phyloP scores from a whole-genome alignment of 2,888 invertebrate species.

The Parnassius apollo region DNA sequence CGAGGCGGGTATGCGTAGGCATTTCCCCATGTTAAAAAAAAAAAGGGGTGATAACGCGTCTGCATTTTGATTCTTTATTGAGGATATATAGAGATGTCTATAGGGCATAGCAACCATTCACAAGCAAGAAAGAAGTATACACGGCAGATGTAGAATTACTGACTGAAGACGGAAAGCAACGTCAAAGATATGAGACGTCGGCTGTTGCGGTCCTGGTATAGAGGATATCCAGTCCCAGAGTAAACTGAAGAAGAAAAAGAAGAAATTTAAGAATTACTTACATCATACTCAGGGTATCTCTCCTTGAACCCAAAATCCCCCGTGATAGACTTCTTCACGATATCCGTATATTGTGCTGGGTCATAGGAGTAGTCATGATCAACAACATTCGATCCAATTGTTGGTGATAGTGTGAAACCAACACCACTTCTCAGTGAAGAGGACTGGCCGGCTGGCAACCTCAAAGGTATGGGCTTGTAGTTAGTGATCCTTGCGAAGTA shows the following conservation, averaged over 20 bases:
- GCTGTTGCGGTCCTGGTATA: neutral
- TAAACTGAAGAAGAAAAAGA: too few relatives aligned
- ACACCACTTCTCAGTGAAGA: neutral
- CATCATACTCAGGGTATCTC: slow-evolving; percentile 55
- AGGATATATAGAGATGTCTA: too few relatives aligned
- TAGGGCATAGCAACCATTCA: too few relatives aligned
- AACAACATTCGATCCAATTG: neutral
- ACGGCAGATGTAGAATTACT: too few relatives aligned
- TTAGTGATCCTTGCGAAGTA: slow-evolving; percentile 42
- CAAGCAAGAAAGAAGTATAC: too few relatives aligned
- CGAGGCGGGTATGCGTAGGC: too few relatives aligned
- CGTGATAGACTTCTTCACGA: slow-evolving; percentile 31
- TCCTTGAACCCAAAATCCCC: slow-evolving; percentile 32
- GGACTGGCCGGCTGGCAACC: neutral
- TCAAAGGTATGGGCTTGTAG: slow-evolving; percentile 37
- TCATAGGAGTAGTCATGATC: slow-evolving; percentile 27
- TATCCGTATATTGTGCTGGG: slow-evolving; percentile 39
- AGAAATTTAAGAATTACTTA: slow-evolving; percentile 32
- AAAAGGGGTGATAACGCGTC: too few relatives aligned
- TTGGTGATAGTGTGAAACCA: slow-evolving; percentile 7
- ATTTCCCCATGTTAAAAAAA: too few relatives aligned
- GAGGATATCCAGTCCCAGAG: neutral
- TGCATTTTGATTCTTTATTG: too few relatives aligned
- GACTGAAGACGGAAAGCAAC: too few relatives aligned
- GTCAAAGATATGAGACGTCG: too few relatives aligned